Evolutionary conservation across 1,140 invertebrate species (phyloP), one percentile per base, ranked within the genome.

Genomic region (Dolichoris vasculosae): DNA sequence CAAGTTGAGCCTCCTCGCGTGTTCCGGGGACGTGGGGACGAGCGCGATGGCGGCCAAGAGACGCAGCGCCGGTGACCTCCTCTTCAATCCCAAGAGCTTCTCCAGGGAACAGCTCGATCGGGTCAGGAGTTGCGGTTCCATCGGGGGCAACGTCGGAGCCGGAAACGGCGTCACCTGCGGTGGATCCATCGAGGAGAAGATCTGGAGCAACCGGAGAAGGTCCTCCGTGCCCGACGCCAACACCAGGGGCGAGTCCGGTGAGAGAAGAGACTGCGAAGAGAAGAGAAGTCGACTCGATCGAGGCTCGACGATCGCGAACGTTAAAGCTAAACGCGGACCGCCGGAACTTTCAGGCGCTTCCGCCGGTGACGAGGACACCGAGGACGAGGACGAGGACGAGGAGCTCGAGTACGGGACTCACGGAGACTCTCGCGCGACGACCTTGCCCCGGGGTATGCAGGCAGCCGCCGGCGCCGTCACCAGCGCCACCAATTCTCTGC

Each of bases 41-140:
- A 95, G 95, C 63, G 92, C 96, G 86, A 94, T 95, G 80, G 95
- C 95, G 0, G 96, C 96, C 43, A 96, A 97, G 91, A 93, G 97
- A 82, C 94, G 96, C 46, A 97, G 96, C 23, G 97, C 96, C 43
- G 96, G 96, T 40, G 96, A 97, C 90, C 93, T 97, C 63, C 91
- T 97, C 86, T 96, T 97, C 89, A 96, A 96, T 85, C 96, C 96
- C 46, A 96, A 95, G 88, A 96, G 95, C 86, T 95, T 96, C 84
- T 97, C 96, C 30, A 94, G 96, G 9, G 96, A 96, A 90, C 96
- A 96, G 84, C 89, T 96, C 63, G 96, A 96, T 87, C 91, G 96
- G n/a, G 96, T 96, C 3, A 92, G 96, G 69, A 97, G 96, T 90
- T 97, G 97, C 90, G 97, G 97, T 1, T 97, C 96, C 69, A 97